phyloP scores from a whole-genome alignment of 2,113 vertebrate genomes.

The Gadus chalcogrammus region DNA sequence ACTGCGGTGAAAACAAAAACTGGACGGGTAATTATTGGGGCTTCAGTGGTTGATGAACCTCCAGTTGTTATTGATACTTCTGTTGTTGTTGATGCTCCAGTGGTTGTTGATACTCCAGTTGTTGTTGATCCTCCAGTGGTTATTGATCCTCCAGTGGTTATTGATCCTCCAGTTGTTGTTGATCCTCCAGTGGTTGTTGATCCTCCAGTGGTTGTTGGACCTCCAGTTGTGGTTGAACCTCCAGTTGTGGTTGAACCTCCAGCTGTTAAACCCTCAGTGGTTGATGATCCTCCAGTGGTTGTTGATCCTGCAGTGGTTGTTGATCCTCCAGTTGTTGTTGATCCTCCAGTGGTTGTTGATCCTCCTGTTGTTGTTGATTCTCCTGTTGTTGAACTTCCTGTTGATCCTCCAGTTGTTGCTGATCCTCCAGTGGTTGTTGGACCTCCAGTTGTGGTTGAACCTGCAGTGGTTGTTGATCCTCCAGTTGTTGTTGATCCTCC shows the following conservation, averaged over 20 bases:
- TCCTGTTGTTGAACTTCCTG: not conserved
- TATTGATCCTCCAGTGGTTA: no score
- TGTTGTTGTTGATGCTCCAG: not conserved
- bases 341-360: no score
- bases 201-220: not conserved
- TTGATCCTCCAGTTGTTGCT: not conserved
- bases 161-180: not conserved
- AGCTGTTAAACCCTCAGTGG: no score
- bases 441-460: no score
- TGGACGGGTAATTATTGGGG: not conserved
- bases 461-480: not conserved
- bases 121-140: not conserved
- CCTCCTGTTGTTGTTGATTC: not conserved
- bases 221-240: no score
- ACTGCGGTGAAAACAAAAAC: not conserved
- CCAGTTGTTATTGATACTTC: fast-evolving
- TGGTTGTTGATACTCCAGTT: no score
- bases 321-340: not conserved
- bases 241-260: not conserved
- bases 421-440: not conserved
- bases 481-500: not conserved
- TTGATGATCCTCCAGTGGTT: not conserved
- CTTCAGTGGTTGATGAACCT: not conserved
- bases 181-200: not conserved
- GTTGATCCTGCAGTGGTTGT: not conserved